Conservation (phyloP, 2,797 vertebrate species). For the Lemur catta region DNA sequence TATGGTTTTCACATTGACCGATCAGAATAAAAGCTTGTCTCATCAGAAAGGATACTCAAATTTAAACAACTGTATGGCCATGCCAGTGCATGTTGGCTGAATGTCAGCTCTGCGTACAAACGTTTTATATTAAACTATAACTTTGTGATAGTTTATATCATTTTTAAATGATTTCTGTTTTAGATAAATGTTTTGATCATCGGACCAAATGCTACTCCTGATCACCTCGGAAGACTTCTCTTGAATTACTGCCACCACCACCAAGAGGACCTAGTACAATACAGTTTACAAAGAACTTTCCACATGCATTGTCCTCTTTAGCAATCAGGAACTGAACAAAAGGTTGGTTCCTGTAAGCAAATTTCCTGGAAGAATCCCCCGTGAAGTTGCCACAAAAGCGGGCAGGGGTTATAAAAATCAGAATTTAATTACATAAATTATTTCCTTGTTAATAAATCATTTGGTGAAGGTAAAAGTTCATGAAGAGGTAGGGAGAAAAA, state of each 20-base stretch:
- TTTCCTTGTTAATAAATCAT: not conserved
- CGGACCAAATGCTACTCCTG: not conserved
- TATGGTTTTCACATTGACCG: not conserved
- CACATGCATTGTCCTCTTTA: not conserved
- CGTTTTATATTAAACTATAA: constrained; percentile 7
- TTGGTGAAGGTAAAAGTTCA: constrained; percentile 13
- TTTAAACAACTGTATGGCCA: not conserved
- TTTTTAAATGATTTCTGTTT: constrained; percentile 28
- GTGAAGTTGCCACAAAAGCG: not conserved
- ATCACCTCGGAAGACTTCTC: not conserved
- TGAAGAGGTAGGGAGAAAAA: not conserved
- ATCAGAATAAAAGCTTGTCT: not conserved
- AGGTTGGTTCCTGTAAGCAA: not conserved
- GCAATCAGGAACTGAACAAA: not conserved
- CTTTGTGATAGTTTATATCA: not conserved
- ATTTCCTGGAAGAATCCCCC: not conserved
- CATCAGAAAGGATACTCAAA: not conserved
- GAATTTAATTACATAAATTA: constrained; percentile 1
- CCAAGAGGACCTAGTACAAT: not conserved
- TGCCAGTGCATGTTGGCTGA: not conserved
- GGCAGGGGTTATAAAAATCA: not conserved
- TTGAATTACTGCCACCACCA: not conserved
- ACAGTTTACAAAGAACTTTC: not conserved
- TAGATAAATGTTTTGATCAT: not conserved
- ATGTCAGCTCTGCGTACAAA: not conserved